These are phyloP conservation scores for Coenobita brevimanus DNA, from an alignment of 1,140 invertebrate species.

Conservation along the genomic window DNA sequence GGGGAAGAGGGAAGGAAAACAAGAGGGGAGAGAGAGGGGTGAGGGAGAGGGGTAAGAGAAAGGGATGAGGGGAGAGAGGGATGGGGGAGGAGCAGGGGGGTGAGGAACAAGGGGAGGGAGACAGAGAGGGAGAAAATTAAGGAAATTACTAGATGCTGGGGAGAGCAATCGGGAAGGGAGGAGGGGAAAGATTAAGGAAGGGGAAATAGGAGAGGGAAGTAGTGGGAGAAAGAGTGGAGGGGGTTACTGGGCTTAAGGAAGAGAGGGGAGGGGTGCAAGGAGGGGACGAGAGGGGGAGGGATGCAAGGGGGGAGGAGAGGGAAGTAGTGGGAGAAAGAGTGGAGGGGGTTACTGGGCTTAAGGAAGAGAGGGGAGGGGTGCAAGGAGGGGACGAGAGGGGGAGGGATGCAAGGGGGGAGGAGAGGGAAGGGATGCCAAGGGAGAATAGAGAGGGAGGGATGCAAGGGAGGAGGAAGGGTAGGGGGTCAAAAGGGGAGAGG, in stretches of 20 bases:
- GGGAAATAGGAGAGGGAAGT: neutral
- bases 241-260: no score
- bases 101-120: neutral
- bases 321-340: no score
- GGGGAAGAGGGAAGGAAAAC: neutral
- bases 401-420: no score
- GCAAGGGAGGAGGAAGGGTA: no score
- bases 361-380: no score
- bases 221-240: neutral
- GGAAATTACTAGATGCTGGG: no score
- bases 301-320: neutral
- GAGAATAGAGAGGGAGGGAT: no score
- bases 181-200: neutral
- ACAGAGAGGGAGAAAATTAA: slow-evolving; percentile 5
- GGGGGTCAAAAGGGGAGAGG: no score
- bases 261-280: neutral
- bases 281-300: neutral
- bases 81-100: neutral
- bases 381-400: no score
- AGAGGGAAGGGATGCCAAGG: no score
- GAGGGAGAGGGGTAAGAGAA: neutral
- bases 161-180: neutral
- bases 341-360: neutral
- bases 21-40: neutral
- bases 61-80: neutral